Evolutionary conservation across 2,113 vertebrate genomes (phyloP), one percentile per base, ranked within the genome.

Genomic region (Agapornis roseicollis): DNA sequence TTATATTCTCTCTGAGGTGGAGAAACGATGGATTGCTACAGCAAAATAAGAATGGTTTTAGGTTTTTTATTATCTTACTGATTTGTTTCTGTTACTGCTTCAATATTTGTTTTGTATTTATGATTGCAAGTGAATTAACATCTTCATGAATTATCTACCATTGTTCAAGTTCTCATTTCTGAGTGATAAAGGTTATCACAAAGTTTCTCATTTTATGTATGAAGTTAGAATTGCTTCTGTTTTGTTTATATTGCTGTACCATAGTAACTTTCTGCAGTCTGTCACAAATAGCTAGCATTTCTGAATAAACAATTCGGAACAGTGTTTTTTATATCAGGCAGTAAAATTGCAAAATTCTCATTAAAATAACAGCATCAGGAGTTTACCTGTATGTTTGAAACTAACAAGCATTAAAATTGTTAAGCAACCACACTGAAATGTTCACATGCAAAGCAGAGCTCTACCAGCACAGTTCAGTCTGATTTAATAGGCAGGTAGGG

Each of bases 41-140:
- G 29, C 0, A 5, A 24, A 56, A 39, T 56, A 44, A 24, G 2
- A 56, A 27, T 12, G 6, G 0, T 13, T 33, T 52, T 52, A 35
- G 33, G 33, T 35, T 17, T 24, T 85, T 83, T 64, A 6, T 50
- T 77, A 9, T 70, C 4, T 49, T 35, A 53, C 9, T 52, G 24
- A 41, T 68, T 64, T 39, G 10, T 64, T 79, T 83, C 56, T 80
- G 5, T 23, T 65, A 65, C 22, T 47, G 56, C 4, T 8, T 78
- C 22, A 77, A 2, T 61, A 33, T 56, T 80, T 72, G 14, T 7
- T 65, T 53, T 65, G 17, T 0, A 55, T 73, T 88, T 91, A 52
- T 24, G 17, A 50, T 78, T 73, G 72, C 8, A 4, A 63, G 31
- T 41, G 50, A 78, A 17, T 64, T 82, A 39, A 58, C 7, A 71